These are phyloP conservation scores for Alauda arvensis DNA, from an alignment of 2,797 vertebrate genomes.

Conservation along the genomic window DNA sequence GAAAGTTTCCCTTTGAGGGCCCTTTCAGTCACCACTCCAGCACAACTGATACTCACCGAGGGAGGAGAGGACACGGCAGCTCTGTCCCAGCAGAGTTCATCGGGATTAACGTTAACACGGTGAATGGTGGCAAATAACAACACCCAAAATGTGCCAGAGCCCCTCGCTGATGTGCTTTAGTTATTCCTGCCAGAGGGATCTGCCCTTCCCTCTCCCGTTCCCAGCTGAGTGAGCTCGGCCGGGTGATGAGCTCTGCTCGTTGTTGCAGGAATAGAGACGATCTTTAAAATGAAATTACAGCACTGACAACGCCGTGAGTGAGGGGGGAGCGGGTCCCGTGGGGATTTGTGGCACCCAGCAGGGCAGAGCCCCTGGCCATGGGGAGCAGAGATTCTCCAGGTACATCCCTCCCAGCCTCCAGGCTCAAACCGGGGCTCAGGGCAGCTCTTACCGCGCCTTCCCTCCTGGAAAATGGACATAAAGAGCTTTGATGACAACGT, in stretches of 20 bases:
- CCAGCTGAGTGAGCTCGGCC: neutral
- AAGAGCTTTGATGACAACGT: neutral
- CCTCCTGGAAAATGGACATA: neutral
- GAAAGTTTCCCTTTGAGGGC: neutral
- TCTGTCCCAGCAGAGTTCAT: neutral
- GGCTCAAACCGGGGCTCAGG: fast-evolving
- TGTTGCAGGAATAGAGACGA: neutral
- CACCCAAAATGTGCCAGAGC: neutral
- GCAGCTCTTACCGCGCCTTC: fast-evolving
- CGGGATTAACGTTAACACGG: fast-evolving
- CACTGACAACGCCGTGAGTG: fast-evolving
- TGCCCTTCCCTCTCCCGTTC: neutral
- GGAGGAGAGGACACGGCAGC: neutral
- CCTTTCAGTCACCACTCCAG: neutral
- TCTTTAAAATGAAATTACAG: neutral
- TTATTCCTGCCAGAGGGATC: neutral
- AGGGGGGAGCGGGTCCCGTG: neutral
- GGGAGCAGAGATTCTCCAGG: fast-evolving
- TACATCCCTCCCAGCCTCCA: fast-evolving
- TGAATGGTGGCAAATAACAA: neutral
- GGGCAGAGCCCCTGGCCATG: fast-evolving
- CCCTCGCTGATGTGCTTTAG: fast-evolving
- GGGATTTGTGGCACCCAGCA: neutral
- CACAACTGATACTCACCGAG: fast-evolving
- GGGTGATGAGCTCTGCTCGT: neutral